Conservation (phyloP, 1,140 invertebrate genomes). For the Brevipalpus yothersi region DNA sequence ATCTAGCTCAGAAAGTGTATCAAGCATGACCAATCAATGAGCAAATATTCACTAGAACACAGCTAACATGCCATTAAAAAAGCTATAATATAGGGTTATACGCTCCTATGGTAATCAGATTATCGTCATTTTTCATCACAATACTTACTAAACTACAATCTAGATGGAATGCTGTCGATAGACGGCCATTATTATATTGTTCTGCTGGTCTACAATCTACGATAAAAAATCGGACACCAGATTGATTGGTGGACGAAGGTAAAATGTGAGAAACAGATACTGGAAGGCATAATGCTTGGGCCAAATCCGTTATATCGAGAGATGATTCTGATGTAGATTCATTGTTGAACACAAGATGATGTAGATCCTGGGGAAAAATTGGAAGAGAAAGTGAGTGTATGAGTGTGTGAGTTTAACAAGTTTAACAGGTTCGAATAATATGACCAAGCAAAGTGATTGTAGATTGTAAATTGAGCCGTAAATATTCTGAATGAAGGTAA, state of each 20-base stretch:
- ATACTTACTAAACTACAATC: slow-evolving; percentile 61
- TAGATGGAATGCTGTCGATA: slow-evolving; percentile 88
- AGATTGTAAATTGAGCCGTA: not conserved
- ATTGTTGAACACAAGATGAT: not conserved
- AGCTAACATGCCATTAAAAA: not conserved
- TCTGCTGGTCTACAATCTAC: slow-evolving; percentile 89
- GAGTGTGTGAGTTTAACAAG: no score
- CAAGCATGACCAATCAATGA: no score
- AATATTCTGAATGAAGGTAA: not conserved
- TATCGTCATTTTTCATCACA: not conserved
- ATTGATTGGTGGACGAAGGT: slow-evolving; percentile 11
- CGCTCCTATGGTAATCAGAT: not conserved
- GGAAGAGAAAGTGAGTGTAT: no score
- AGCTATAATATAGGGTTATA: no score
- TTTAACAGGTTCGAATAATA: no score
- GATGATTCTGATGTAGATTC: not conserved
- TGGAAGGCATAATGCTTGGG: slow-evolving; percentile 72
- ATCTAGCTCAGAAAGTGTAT: no score
- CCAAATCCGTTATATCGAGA: slow-evolving; percentile 21
- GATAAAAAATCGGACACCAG: slow-evolving; percentile 52
- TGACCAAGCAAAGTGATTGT: no score
- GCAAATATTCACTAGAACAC: not conserved
- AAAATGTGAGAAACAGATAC: slow-evolving; percentile 40
- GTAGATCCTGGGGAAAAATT: slow-evolving; percentile 1
- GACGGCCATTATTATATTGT: slow-evolving; percentile 86